These are phyloP conservation scores for Crotalus horridus DNA, from an alignment of 2,113 vertebrate genomes.

Conservation along the genomic window DNA sequence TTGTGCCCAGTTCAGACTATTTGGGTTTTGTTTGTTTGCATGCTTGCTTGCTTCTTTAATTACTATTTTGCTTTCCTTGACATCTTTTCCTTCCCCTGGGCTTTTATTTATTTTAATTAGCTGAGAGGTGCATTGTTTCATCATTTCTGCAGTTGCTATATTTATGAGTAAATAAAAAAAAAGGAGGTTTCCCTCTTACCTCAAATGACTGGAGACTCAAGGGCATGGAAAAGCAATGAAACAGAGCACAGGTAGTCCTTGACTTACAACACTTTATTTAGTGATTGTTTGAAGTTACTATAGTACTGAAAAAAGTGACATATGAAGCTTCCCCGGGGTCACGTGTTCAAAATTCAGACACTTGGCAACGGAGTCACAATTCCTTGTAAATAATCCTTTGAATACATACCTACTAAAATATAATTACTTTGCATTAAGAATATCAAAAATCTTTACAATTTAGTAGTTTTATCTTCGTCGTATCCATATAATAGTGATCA, in stretches of 20 bases:
- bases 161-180: background rate
- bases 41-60: background rate
- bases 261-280: background rate
- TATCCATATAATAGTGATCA: background rate
- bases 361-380: background rate
- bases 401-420: background rate
- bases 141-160: background rate
- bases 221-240: background rate
- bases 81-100: background rate
- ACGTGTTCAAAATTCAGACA: background rate
- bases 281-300: background rate
- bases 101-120: background rate
- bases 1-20: background rate
- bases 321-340: background rate
- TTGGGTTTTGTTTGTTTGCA: background rate
- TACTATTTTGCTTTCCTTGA: background rate
- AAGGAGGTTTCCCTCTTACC: background rate
- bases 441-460: background rate
- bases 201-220: background rate
- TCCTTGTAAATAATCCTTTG: background rate
- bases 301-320: background rate
- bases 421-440: background rate
- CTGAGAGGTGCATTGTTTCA: background rate
- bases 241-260: background rate
- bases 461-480: background rate